A percentile compares a stretch with the other conserved stretches of the same genome.
Evolutionary conservation across 2,888 invertebrate species (phyloP).

Genomic region (Coremacera marginata): DNA sequence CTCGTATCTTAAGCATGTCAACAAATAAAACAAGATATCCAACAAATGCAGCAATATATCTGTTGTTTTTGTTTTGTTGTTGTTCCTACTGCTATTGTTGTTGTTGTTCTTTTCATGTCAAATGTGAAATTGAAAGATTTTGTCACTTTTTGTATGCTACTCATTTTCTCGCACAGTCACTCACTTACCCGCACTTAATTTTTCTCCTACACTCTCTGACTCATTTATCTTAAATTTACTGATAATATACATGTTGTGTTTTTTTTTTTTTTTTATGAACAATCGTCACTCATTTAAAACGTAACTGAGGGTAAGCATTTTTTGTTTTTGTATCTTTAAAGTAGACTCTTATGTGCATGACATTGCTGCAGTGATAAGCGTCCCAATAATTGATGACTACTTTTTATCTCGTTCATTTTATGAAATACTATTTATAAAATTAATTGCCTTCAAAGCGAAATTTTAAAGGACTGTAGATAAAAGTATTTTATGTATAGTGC

Average conservation of each 20-base stretch:
- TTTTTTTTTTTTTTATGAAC: background rate
- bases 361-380: background rate
- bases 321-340: too few species aligned
- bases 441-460: too few species aligned
- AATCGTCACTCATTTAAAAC: slow-evolving; percentile 14
- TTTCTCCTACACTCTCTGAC: background rate
- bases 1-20: background rate
- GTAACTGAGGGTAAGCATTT: too few species aligned
- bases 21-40: too few species aligned
- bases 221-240: slow-evolving; percentile 1
- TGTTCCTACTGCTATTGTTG: background rate
- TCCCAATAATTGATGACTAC: background rate
- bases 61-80: background rate
- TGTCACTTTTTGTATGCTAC: background rate
- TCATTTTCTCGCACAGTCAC: background rate
- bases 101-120: background rate
- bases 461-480: too few species aligned
- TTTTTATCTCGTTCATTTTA: too few species aligned
- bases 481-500: too few species aligned
- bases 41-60: background rate
- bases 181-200: background rate
- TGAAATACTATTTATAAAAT: too few species aligned
- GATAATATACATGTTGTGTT: background rate
- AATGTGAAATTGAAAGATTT: background rate
- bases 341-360: background rate